Percentiles rank a stretch among this genome's conserved stretches.
Evolutionary conservation across 37 sponge, comb jelly and placozoan genomes (phyloP).

Genomic region (Spongia lamella): DNA sequence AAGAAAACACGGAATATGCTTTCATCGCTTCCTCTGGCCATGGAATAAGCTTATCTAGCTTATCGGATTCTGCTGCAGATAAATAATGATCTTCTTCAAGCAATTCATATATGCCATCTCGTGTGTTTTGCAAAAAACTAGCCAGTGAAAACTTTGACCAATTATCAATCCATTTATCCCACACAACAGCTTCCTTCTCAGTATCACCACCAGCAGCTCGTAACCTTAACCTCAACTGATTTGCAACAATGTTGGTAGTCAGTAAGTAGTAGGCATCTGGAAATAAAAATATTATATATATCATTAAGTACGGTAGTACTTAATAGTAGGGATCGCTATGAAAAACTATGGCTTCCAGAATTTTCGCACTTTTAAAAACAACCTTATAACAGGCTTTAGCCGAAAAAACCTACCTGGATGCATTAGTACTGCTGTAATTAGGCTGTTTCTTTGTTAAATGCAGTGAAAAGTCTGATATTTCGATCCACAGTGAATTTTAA

Average conservation of each 20-base stretch:
- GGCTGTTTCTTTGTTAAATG: no score
- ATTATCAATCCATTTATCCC: slow-evolving; percentile 30
- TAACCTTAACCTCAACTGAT: slow-evolving; percentile 20
- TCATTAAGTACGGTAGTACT: no score
- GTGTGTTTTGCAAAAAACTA: slow-evolving; percentile 12
- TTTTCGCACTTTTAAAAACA: no score
- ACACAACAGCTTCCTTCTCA: background rate
- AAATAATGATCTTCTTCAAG: background rate
- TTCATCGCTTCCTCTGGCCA: slow-evolving; percentile 61
- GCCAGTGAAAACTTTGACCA: slow-evolving; percentile 33
- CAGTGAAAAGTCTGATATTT: no score
- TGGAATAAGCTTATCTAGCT: slow-evolving; percentile 43
- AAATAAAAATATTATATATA: no score
- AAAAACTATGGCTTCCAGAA: no score
- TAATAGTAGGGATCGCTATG: no score
- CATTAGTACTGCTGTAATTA: no score
- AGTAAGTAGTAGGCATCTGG: slow-evolving; percentile 27
- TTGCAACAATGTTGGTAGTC: slow-evolving; percentile 3
- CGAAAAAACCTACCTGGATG: no score
- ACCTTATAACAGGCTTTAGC: no score
- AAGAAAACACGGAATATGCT: slow-evolving; percentile 30
- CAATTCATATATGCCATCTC: background rate
- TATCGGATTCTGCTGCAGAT: background rate
- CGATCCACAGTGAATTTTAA: no score
- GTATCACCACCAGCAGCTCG: background rate